Base-by-base conservation (phyloP, 1,140 invertebrate genomes). In the Philopotamus ludificatus region DNA sequence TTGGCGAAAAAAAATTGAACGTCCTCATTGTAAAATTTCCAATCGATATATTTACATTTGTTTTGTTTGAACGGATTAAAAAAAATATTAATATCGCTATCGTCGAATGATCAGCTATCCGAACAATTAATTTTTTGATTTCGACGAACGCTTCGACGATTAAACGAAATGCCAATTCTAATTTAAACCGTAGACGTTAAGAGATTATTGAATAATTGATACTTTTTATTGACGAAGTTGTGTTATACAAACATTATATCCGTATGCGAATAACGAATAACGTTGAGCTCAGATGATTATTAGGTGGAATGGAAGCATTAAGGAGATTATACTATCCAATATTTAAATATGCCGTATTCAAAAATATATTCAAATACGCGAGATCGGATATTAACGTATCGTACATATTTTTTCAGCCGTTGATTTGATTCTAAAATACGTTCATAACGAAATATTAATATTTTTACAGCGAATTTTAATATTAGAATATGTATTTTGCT, bases 281-380 rank as follows among this genome's bases (percentile, higher is more conserved):
- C 20, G 55, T 15, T 58, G n/a, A 58, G 28, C 18, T 58, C n/a
- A 22, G 26, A 44, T 1, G 21, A 44, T 34, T n/a, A n/a, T n/a
- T 58, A 58, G 55, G 28, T 20, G 21, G 22, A 44, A 45, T 53
- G 16, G 41, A 58, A 58, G n/a, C 10, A 47, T 47, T 47, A 16
- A 47, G 42, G 23, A 58, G 25, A 58, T 41, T 58, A 58, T 58
- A 18, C 15, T 58, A 58, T 44, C 20, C 55, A 44, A 58, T 58
- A 22, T 58, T 58, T 58, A 58, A 58, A 58, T 47, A 47, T 18
- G 55, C 28, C 55, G n/a, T 58, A 44, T 18, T 41, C 28, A 22
- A 7, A 44, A 58, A 44, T 44, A 42, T 3, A 21, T 42, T 22
- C 23, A 12, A 16, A 21, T 42, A 4, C 44, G 3, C 7, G 20